Percentiles rank a stretch among this genome's conserved stretches.
Evolutionary conservation across 2,888 invertebrate genomes (phyloP).

Genomic region (Gordius sp.): DNA sequence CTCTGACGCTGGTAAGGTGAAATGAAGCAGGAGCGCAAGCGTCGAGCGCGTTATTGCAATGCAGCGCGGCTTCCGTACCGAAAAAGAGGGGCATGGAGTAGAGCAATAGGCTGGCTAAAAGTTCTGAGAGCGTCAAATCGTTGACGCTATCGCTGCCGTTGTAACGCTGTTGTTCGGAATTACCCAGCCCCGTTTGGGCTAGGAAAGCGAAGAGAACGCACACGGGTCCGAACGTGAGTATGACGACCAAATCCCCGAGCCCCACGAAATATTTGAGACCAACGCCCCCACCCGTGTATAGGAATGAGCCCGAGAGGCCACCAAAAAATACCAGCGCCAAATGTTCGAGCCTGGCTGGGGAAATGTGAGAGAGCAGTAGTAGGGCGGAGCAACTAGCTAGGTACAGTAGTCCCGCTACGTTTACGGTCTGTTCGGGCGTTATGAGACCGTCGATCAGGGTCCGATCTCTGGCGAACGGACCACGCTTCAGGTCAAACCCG

Average conservation of each 20-base stretch:
- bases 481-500: constrained; percentile 57
- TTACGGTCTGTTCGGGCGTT: constrained; percentile 52
- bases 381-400: constrained; percentile 58
- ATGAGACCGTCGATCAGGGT: constrained; percentile 74
- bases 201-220: constrained; percentile 73
- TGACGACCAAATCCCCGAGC: constrained; percentile 62
- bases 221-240: constrained; percentile 73
- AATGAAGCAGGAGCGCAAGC: no score
- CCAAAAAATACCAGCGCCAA: constrained; percentile 76
- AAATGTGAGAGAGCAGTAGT: constrained; percentile 45
- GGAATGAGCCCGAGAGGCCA: constrained; percentile 67
- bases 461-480: constrained; percentile 48
- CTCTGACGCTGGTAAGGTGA: no score
- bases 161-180: constrained; percentile 24
- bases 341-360: constrained; percentile 75
- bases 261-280: constrained; percentile 70
- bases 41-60: constrained; percentile 76
- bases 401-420: constrained; percentile 61
- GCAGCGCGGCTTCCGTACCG: constrained; percentile 75
- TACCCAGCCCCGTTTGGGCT: constrained; percentile 53
- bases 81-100: constrained; percentile 74
- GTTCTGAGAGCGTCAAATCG: constrained; percentile 22
- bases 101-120: constrained; percentile 66
- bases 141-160: not conserved
- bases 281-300: constrained; percentile 70